These are phyloP conservation scores for Lineus longissimus DNA, from an alignment of 1,140 invertebrate species.

Conservation along the genomic window DNA sequence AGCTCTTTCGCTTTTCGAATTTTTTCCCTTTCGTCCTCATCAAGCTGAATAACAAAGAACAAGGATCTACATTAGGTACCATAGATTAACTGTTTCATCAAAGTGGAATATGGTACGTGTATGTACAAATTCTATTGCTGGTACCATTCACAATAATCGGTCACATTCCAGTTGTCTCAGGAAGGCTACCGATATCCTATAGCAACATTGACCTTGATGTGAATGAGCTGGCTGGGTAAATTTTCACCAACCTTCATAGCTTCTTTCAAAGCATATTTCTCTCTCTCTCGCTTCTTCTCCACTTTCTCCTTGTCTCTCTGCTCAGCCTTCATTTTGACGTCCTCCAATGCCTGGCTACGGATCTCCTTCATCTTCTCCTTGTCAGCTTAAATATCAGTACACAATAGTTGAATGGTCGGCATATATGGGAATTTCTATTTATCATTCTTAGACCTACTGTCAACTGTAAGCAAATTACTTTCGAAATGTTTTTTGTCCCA, in stretches of 20 bases:
- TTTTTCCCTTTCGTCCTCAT: constrained; percentile 60
- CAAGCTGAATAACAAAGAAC: constrained; percentile 57
- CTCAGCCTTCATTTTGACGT: constrained; percentile 29
- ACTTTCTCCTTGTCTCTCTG: constrained; percentile 30
- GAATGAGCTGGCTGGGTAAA: no score
- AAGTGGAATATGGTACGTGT: no score
- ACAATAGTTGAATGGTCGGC: not conserved
- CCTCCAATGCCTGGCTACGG: constrained; percentile 33
- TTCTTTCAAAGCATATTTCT: constrained; percentile 37
- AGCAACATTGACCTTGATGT: no score
- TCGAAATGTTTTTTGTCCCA: no score
- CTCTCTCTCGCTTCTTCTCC: constrained; percentile 36
- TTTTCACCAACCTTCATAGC: constrained; percentile 56
- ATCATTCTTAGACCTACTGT: no score
- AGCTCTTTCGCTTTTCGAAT: constrained; percentile 55
- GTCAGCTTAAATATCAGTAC: constrained; percentile 21
- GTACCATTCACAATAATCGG: no score
- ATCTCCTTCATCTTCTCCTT: constrained; percentile 34
- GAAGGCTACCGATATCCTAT: no score
- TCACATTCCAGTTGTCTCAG: no score
- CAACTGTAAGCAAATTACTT: no score
- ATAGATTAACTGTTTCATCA: no score
- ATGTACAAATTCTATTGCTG: no score
- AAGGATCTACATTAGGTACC: constrained; percentile 60
- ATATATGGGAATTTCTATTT: not conserved